Percentiles rank a stretch among this genome's conserved stretches.
Conservation (phyloP, 2,888 invertebrate genomes). For the Cheilosia impressa region DNA sequence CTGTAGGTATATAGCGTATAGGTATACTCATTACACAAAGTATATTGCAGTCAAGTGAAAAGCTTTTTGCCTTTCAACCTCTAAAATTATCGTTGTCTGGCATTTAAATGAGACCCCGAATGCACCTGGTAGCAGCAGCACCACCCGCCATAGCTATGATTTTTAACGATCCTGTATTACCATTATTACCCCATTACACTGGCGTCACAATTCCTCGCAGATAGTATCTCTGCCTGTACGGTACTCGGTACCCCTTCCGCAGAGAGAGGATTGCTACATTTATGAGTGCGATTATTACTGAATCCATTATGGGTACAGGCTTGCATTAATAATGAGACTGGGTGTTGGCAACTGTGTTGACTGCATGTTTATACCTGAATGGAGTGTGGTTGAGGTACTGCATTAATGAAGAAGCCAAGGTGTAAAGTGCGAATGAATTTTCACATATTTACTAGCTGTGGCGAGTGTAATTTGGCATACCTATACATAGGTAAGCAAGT, state of each 20-base stretch:
- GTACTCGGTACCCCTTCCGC: not conserved
- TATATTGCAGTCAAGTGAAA: slow-evolving; percentile 10
- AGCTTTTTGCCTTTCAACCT: not conserved
- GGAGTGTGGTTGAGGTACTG: slow-evolving; percentile 11
- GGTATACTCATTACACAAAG: slow-evolving; percentile 10
- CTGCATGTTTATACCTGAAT: slow-evolving; percentile 50
- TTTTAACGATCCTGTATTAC: slow-evolving; percentile 68
- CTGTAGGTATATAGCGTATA: too few species aligned
- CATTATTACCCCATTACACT: slow-evolving; percentile 66
- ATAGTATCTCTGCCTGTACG: slow-evolving; percentile 3
- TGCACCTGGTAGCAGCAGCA: slow-evolving; percentile 46
- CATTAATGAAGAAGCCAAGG: not conserved
- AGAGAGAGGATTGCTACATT: slow-evolving; percentile 55
- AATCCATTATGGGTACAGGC: slow-evolving; percentile 53
- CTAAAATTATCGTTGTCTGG: slow-evolving; percentile 23
- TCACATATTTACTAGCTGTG: not conserved
- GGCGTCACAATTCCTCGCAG: slow-evolving; percentile 35
- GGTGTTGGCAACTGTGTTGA: slow-evolving; percentile 57
- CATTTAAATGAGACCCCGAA: slow-evolving; percentile 40
- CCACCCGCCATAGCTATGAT: slow-evolving; percentile 34
- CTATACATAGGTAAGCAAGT: too few species aligned
- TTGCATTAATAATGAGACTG: slow-evolving; percentile 64
- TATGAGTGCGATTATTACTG: slow-evolving; percentile 72
- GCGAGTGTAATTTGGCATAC: not conserved
- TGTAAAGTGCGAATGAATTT: slow-evolving; percentile 15